Percentiles rank a stretch among this genome's conserved stretches.
Evolutionary conservation across 2,113 vertebrate species (phyloP).

Genomic region (Nesogale talazaci): DNA sequence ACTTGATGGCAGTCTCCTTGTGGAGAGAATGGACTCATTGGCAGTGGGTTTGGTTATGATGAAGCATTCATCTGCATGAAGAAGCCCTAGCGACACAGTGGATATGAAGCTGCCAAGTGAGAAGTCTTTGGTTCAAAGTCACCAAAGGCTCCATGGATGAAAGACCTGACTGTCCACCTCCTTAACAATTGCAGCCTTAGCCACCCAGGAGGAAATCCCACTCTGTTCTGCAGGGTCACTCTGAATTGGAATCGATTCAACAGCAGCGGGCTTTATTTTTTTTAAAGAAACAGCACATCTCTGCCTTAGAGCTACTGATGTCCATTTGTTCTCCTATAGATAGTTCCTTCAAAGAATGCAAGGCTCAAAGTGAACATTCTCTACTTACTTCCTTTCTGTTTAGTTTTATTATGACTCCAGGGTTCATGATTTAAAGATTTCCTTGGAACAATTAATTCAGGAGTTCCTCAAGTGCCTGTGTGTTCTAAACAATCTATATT

Average conservation of each 20-base stretch:
- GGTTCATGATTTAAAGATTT: background rate
- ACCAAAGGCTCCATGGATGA: background rate
- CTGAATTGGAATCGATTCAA: background rate
- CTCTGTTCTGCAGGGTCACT: background rate
- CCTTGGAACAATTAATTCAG: background rate
- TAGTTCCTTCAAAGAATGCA: background rate
- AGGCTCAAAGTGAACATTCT: background rate
- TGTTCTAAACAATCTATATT: background rate
- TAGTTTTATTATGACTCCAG: no score
- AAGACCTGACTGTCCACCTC: background rate
- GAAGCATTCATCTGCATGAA: background rate
- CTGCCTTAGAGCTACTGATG: background rate
- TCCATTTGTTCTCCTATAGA: background rate
- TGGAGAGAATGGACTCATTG: no score
- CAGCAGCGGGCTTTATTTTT: background rate
- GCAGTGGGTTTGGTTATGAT: no score
- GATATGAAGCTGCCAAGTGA: no score
- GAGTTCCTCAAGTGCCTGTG: background rate
- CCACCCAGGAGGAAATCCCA: background rate
- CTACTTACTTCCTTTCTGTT: background rate
- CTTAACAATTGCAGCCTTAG: background rate
- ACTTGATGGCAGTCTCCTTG: no score
- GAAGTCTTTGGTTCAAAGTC: background rate
- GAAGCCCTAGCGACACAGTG: background rate
- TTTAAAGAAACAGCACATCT: background rate